These are phyloP conservation scores for Pseudochirops corinnae DNA, from an alignment of 2,797 vertebrate species.

Conservation along the genomic window DNA sequence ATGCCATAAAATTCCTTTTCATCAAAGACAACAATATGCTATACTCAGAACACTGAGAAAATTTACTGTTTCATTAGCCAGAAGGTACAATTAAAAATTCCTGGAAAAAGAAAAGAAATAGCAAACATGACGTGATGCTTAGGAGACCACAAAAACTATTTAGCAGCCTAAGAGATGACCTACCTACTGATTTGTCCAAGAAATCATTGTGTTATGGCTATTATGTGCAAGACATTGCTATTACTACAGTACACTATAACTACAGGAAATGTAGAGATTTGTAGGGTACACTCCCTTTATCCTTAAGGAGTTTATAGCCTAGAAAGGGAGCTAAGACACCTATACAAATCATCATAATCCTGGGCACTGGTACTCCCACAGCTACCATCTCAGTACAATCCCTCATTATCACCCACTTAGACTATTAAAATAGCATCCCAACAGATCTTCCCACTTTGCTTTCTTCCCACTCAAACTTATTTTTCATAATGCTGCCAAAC, in stretches of 20 bases:
- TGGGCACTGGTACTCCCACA: constrained; percentile 1
- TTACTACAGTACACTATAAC: not conserved
- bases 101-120: not conserved
- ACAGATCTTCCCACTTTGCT: not conserved
- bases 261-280: not conserved
- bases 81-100: not conserved
- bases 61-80: not conserved
- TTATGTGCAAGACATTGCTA: not conserved
- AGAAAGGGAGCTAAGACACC: not conserved
- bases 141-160: not conserved
- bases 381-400: not conserved
- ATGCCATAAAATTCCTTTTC: not conserved
- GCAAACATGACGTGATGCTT: not conserved
- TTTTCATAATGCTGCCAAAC: not conserved
- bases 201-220: not conserved
- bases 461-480: not conserved
- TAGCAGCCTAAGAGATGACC: not conserved
- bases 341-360: not conserved
- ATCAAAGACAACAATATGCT: not conserved
- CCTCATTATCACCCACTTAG: not conserved
- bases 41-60: not conserved
- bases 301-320: not conserved
- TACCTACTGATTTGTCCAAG: not conserved
- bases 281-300: not conserved
- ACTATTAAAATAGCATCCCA: constrained; percentile 2